A percentile compares a stretch with the other conserved stretches of the same genome.
Conservation (phyloP, 2,797 vertebrate genomes). For the Chromobotia macracanthus region DNA sequence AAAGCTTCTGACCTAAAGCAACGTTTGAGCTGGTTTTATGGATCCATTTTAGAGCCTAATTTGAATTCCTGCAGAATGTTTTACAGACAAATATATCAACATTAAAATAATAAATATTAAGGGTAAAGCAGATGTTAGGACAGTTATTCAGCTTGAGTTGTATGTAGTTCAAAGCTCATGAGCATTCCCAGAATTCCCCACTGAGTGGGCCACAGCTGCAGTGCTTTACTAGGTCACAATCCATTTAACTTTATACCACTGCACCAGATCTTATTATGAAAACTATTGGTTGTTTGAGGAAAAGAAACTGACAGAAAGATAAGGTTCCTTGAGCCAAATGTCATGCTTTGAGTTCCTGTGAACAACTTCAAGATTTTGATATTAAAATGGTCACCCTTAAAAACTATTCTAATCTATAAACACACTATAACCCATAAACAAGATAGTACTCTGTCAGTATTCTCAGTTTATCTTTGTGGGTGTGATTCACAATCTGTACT, state of each 20-base stretch:
- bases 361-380: slow-evolving; percentile 6
- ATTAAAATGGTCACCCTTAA: slow-evolving; percentile 1
- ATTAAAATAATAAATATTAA: neutral
- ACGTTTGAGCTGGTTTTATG: neutral
- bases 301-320: slow-evolving; percentile 20
- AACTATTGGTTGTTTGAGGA: slow-evolving; percentile 58
- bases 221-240: slow-evolving; percentile 55
- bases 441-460: neutral
- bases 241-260: slow-evolving; percentile 42
- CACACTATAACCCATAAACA: neutral
- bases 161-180: neutral
- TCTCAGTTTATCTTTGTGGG: neutral
- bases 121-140: slow-evolving; percentile 25
- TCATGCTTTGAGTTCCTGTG: neutral
- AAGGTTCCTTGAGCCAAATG: neutral
- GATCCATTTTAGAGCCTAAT: neutral
- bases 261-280: slow-evolving; percentile 69
- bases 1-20: neutral
- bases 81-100: neutral
- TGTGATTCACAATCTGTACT: neutral
- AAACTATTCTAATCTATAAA: slow-evolving; percentile 18
- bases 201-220: slow-evolving; percentile 53
- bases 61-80: neutral
- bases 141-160: neutral
- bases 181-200: slow-evolving; percentile 41